A percentile compares a stretch with the other conserved stretches of the same genome.
Evolutionary conservation across 2,888 invertebrate species (phyloP).

Genomic region (Graphium colonna): DNA sequence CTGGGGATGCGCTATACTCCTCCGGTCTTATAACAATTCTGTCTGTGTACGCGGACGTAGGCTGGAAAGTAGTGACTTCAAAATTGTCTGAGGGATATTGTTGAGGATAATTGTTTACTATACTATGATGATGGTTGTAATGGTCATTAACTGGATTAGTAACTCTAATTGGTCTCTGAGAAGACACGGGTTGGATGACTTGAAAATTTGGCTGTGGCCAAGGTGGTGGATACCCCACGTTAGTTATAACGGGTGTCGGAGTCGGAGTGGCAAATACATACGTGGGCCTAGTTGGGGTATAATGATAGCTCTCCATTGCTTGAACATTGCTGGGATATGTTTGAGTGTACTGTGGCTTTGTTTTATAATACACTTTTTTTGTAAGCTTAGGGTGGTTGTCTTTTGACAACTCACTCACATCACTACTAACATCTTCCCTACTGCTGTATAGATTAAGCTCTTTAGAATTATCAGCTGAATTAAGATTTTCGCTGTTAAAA

Average conservation of each 20-base stretch:
- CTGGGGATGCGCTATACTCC: conserved; percentile 63
- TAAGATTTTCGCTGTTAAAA: conserved; percentile 56
- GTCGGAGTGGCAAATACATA: conserved; percentile 53
- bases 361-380: conserved; percentile 40
- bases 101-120: conserved; percentile 46
- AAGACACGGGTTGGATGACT: conserved; percentile 41
- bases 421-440: conserved; percentile 33
- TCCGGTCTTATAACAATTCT: conserved; percentile 71
- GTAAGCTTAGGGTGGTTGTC: conserved; percentile 36
- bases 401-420: conserved; percentile 33
- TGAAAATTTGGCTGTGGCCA: conserved; percentile 32
- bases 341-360: conserved; percentile 47
- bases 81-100: conserved; percentile 44
- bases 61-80: conserved; percentile 68
- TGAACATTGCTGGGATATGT: conserved; percentile 58
- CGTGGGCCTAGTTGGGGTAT: conserved; percentile 44
- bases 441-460: conserved; percentile 33
- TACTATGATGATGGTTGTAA: conserved; percentile 52
- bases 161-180: conserved; percentile 48
- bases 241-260: conserved; percentile 68
- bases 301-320: conserved; percentile 44
- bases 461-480: conserved; percentile 37
- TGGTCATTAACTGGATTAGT: conserved; percentile 49
- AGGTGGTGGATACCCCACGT: conserved; percentile 58
- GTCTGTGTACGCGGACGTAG: conserved; percentile 60